Conservation (phyloP, 92 coral and sea anemone species). For the Parazoanthus swiftii region DNA sequence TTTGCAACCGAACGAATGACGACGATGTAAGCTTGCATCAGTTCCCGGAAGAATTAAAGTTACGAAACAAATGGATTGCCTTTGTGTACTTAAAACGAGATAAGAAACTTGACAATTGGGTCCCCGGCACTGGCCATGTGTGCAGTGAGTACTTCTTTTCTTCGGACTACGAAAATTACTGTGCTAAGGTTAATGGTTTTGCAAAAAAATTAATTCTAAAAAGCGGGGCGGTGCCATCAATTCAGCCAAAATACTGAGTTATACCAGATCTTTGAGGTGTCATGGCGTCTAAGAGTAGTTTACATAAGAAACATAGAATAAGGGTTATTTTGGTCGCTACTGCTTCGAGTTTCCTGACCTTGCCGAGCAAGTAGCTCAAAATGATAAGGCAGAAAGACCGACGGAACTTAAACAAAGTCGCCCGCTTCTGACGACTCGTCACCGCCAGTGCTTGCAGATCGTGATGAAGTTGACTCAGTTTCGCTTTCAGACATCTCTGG, state of each 20-base stretch:
- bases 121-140: constrained; percentile 51
- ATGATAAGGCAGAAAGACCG: no score
- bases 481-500: no score
- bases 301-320: no score
- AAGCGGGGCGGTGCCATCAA: constrained; percentile 46
- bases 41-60: constrained; percentile 1
- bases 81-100: constrained; percentile 47
- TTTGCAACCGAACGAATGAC: constrained; percentile 39
- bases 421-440: no score
- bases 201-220: constrained; percentile 36
- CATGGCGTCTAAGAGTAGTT: no score
- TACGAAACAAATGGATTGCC: constrained; percentile 50
- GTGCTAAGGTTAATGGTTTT: constrained; percentile 49
- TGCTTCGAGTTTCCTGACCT: no score
- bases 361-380: no score
- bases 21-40: constrained; percentile 43
- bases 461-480: no score
- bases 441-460: no score
- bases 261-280: no score
- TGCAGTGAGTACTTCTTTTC: constrained; percentile 54
- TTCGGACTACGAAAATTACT: constrained; percentile 23
- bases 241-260: constrained; percentile 42
- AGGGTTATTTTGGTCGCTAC: no score
- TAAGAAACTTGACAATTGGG: constrained; percentile 12
- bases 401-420: no score